Conservation (phyloP, 2,113 vertebrate species). For the Psittacula cyanocephala region DNA sequence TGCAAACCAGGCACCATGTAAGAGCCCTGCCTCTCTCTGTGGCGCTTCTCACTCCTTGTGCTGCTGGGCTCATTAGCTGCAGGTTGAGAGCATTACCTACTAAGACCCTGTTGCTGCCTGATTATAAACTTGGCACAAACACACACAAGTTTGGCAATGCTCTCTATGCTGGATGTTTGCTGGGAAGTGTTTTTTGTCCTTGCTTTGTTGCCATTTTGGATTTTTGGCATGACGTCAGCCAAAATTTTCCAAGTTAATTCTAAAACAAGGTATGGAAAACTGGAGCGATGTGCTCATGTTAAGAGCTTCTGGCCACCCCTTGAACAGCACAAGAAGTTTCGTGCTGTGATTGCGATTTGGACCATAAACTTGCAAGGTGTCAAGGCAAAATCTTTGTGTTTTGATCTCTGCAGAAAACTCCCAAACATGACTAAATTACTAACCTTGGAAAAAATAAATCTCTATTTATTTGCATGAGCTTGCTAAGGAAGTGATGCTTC, state of each 20-base stretch:
- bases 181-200: not conserved
- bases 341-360: slow-evolving; percentile 9
- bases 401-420: not conserved
- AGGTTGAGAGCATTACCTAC: not conserved
- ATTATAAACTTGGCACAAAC: slow-evolving; percentile 43
- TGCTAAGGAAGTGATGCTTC: not conserved
- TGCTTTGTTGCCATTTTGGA: slow-evolving; percentile 35
- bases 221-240: slow-evolving; percentile 31
- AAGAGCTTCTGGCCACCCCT: not conserved
- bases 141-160: slow-evolving; percentile 10
- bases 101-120: not conserved
- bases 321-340: not conserved
- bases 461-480: slow-evolving; percentile 17
- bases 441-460: not conserved
- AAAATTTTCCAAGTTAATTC: slow-evolving; percentile 31
- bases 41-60: fast-evolving
- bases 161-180: not conserved
- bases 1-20: not conserved
- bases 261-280: slow-evolving; percentile 25
- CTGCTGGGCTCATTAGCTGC: not conserved
- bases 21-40: not conserved
- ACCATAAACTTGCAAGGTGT: not conserved
- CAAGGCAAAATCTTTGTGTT: not conserved
- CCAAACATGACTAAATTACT: not conserved
- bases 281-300: not conserved